phyloP scores from a whole-genome alignment of 2,113 vertebrate species.

The Turnix velox region DNA sequence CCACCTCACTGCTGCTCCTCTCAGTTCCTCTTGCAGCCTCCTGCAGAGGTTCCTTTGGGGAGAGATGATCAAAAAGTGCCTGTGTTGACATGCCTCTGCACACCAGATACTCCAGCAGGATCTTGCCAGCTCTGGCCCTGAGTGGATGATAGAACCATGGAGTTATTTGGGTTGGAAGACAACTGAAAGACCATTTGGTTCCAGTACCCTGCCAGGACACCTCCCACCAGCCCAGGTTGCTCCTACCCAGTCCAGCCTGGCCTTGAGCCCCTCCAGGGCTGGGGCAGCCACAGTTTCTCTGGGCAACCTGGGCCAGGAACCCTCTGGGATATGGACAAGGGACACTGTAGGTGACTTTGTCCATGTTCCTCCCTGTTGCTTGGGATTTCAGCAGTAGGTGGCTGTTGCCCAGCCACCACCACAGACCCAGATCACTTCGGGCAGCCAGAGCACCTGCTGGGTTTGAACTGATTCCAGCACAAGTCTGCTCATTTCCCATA shows the following conservation, averaged over 20 bases:
- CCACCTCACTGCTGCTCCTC: neutral
- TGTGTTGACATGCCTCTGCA: neutral
- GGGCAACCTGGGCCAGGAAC: neutral
- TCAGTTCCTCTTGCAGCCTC: rapidly evolving
- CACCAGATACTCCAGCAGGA: neutral
- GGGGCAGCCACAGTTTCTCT: neutral
- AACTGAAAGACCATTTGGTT: neutral
- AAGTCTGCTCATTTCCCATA: too few species aligned
- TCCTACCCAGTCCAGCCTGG: neutral
- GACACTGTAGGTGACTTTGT: too few species aligned
- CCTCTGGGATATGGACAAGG: neutral
- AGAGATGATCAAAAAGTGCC: neutral
- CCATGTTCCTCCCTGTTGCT: neutral
- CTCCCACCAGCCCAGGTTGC: neutral
- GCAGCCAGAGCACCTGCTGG: neutral
- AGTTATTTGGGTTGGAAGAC: neutral
- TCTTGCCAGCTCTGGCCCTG: neutral
- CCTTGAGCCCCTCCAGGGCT: neutral
- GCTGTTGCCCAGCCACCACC: neutral
- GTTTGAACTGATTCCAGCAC: neutral
- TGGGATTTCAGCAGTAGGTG: neutral
- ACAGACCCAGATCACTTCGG: neutral
- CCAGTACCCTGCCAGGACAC: neutral
- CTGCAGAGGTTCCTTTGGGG: neutral
- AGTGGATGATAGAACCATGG: neutral